phyloP scores from a whole-genome alignment of 2,113 vertebrate species.

The Pionites leucogaster region DNA sequence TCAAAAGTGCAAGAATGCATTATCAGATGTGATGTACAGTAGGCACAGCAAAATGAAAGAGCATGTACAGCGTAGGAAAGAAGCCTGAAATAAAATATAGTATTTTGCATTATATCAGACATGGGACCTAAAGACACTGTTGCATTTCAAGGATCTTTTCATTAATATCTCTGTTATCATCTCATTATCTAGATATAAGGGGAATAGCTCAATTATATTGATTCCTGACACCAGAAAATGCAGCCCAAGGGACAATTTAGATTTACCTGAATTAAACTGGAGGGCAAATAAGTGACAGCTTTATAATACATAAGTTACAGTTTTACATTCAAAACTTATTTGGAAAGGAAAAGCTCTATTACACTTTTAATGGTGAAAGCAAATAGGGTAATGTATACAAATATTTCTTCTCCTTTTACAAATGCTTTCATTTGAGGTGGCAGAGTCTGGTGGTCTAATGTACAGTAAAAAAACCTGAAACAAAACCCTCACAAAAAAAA shows the following conservation, averaged over 20 bases:
- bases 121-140: not conserved
- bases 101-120: not conserved
- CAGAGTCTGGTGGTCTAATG: not conserved
- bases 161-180: not conserved
- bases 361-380: not conserved
- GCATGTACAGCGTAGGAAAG: not conserved
- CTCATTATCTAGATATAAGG: not conserved
- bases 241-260: not conserved
- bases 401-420: not conserved
- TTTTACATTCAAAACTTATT: not conserved
- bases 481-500: not conserved
- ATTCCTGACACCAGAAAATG: not conserved
- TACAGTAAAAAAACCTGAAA: not conserved
- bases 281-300: not conserved
- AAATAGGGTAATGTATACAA: not conserved
- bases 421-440: not conserved
- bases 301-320: not conserved
- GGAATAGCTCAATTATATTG: not conserved
- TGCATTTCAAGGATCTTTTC: not conserved
- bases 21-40: not conserved
- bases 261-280: not conserved
- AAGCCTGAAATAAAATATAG: not conserved
- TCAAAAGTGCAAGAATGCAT: not conserved
- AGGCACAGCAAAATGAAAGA: not conserved
- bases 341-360: not conserved